Base-by-base conservation (phyloP, 1,140 invertebrate species). In the Augochlora pura region DNA sequence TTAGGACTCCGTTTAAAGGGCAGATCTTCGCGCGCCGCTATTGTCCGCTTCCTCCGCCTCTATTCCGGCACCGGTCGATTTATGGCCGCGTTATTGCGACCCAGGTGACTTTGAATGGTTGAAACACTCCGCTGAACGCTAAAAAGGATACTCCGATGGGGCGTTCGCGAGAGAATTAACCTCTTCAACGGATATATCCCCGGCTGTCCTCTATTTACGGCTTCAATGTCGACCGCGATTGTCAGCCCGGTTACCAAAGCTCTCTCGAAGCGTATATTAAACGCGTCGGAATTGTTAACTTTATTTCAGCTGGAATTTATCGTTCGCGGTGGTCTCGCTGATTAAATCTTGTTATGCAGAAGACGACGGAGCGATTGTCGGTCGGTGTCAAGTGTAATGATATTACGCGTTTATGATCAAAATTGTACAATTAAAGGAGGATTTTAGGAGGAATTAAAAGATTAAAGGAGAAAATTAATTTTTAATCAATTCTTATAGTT, bases 1-100 rank as follows among this genome's bases (percentile, higher is more conserved):
- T 78, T 78, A 71, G 32, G 38, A 32, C 60, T 21, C 68, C 68
- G 68, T 72, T 78, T 69, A 77, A 46, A 46, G 67, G 68, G 32
- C 76, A 72, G 76, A 72, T 72, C 68, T 60, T 65, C 68, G 18
- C 49, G 49, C 21, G 18, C 21, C 38, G 16, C 76, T 46, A 78
- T 57, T 78, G 76, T 78, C 49, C 49, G 49, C 39, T 77, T 71
- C 59, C 67, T 64, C 49, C 49, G 76, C 23, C 23, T 25, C 76
- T 72, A 46, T 57, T 64, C 38, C 76, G 69, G 46, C n/a, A n/a
- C 27, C 7, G 16, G 12, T n/a, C 32, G 60, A 78, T 78, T 65
- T 72, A 78, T 32, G 38, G 60, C 60, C 12, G n/a, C 46, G 49
- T 16, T 64, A 23, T 59, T 16, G 63, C 54, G 25, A 68, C 67